Percentiles rank a stretch among this genome's conserved stretches.
Conservation (phyloP, 2,113 vertebrate genomes). For the Hippolais icterina region DNA sequence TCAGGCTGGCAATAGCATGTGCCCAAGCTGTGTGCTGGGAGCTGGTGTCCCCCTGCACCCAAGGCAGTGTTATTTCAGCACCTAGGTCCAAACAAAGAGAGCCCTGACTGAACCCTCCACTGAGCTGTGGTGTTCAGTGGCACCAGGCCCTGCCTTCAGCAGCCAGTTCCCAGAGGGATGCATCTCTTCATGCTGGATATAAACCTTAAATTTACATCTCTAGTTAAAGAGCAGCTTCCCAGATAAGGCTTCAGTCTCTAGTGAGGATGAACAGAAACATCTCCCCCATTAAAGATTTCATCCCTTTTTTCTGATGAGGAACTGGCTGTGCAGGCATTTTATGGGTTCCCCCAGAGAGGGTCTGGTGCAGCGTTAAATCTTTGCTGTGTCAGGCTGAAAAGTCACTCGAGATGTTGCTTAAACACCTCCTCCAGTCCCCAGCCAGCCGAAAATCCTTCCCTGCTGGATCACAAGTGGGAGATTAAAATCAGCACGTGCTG, state of each 20-base stretch:
- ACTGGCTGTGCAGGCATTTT: not conserved
- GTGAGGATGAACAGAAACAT: not conserved
- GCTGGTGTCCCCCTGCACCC: too few relatives aligned
- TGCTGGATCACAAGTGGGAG: not conserved
- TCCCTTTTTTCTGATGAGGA: not conserved
- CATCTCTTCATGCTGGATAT: not conserved
- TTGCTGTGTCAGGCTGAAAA: not conserved
- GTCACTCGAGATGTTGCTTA: not conserved
- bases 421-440: not conserved
- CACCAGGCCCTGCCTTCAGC: not conserved
- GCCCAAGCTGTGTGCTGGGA: accelerated
- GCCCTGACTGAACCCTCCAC: not conserved
- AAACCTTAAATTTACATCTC: slow-evolving; percentile 34
- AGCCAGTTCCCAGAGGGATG: not conserved
- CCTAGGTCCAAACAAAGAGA: not conserved
- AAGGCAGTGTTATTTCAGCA: not conserved
- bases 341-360: not conserved
- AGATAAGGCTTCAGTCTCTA: not conserved
- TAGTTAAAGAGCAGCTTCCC: slow-evolving; percentile 5
- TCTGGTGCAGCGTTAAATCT: not conserved
- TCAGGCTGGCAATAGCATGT: not conserved
- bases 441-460: not conserved
- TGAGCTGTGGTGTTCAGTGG: not conserved
- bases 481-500: not conserved
- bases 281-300: not conserved